These are phyloP conservation scores for Urocynchramus pylzowi DNA, from an alignment of 2,113 vertebrate genomes.

Conservation along the genomic window DNA sequence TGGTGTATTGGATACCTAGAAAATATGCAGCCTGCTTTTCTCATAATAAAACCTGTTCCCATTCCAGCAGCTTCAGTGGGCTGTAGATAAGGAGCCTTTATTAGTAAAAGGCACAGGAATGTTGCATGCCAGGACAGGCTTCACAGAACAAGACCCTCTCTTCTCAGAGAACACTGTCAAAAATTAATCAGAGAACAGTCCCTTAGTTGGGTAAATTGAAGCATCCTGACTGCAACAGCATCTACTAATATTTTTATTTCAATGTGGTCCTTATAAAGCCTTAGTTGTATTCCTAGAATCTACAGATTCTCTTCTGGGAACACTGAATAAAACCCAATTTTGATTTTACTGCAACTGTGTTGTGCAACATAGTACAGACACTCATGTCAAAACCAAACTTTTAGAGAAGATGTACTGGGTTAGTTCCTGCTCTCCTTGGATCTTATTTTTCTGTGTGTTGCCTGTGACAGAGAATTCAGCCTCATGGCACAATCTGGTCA, in stretches of 20 bases:
- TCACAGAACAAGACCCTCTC: background rate
- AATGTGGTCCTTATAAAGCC: background rate
- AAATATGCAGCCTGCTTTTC: background rate
- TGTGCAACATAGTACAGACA: background rate
- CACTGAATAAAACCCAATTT: background rate
- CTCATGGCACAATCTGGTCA: background rate
- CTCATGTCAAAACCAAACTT: constrained; percentile 1
- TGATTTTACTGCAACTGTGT: background rate
- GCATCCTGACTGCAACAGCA: background rate
- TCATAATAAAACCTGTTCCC: background rate
- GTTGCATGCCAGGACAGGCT: background rate
- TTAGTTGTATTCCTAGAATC: background rate
- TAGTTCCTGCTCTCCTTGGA: background rate
- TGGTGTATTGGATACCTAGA: background rate
- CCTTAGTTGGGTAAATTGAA: background rate
- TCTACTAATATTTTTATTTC: background rate
- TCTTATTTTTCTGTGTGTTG: background rate
- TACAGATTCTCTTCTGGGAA: constrained; percentile 29
- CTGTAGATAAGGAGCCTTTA: background rate
- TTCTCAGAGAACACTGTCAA: background rate
- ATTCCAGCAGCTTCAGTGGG: background rate
- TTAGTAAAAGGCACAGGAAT: background rate
- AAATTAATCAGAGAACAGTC: background rate
- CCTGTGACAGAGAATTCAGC: background rate
- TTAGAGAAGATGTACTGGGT: background rate